Evolutionary conservation across 2,797 vertebrate genomes (phyloP).

Genomic region (Sebastes minor): DNA sequence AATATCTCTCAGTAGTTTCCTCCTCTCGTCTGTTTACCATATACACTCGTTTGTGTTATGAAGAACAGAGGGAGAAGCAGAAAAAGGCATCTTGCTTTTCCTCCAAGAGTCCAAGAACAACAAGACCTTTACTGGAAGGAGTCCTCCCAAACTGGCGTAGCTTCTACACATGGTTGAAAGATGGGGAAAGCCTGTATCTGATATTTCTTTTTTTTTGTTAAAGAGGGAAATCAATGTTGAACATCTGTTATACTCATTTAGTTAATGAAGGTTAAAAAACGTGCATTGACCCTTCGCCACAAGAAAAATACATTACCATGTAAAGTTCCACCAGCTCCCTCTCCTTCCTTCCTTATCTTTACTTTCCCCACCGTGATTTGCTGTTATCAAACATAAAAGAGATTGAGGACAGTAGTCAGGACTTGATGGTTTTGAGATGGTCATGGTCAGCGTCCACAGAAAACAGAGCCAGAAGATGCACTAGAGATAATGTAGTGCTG

Average conservation of each 20-base stretch:
- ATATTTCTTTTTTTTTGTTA: slow-evolving; percentile 16
- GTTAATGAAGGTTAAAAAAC: slow-evolving; percentile 17
- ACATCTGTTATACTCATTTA: slow-evolving; percentile 31
- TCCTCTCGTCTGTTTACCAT: slow-evolving; percentile 45
- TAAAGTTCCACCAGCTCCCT: slow-evolving; percentile 6
- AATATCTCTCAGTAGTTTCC: slow-evolving; percentile 28
- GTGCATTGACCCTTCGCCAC: background rate
- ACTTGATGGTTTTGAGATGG: slow-evolving; percentile 16
- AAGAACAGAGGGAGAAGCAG: slow-evolving; percentile 6
- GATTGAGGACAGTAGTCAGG: slow-evolving; percentile 30
- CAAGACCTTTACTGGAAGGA: slow-evolving; percentile 53
- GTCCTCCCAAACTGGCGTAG: slow-evolving; percentile 13
- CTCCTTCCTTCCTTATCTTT: background rate
- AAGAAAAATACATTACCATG: slow-evolving; percentile 16
- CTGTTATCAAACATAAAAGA: slow-evolving; percentile 40
- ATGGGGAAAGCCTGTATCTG: slow-evolving; percentile 50
- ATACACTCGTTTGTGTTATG: slow-evolving; percentile 34
- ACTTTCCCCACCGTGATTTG: background rate
- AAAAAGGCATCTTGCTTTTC: slow-evolving; percentile 26
- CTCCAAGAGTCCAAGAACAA: slow-evolving; percentile 62
- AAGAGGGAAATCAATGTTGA: slow-evolving; percentile 32
- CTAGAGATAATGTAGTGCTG: slow-evolving; percentile 41
- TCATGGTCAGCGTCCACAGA: slow-evolving; percentile 32
- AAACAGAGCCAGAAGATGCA: slow-evolving; percentile 41
- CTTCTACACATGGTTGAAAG: slow-evolving; percentile 62